phyloP scores from a whole-genome alignment of 2,113 vertebrate species.

The Bufo bufo region DNA sequence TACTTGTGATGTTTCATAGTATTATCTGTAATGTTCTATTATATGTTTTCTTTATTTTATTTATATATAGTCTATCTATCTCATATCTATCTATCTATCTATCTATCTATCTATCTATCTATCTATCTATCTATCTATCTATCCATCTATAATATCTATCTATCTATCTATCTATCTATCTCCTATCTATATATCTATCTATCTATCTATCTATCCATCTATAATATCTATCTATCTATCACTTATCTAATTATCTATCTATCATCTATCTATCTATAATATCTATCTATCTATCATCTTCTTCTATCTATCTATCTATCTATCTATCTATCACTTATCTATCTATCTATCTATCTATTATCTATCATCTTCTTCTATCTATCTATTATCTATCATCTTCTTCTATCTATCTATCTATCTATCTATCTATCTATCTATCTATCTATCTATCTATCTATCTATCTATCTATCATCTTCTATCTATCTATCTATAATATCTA shows the following conservation, averaged over 20 bases:
- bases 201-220: not conserved
- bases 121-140: no score
- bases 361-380: not conserved
- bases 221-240: not conserved
- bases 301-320: not conserved
- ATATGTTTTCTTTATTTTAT: no score
- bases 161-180: slow-evolving; percentile 3
- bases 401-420: not conserved
- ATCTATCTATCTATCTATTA: not conserved
- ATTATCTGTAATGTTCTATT: no score
- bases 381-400: not conserved
- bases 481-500: not conserved
- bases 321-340: not conserved
- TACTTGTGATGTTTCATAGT: no score
- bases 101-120: no score
- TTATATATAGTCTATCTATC: no score
- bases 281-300: not conserved
- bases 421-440: not conserved
- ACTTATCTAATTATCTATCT: no score
- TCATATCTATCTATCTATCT: no score
- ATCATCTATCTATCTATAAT: not conserved
- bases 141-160: not conserved
- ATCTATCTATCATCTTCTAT: not conserved
- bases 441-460: not conserved
- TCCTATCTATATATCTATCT: not conserved